Evolutionary conservation across 1,140 invertebrate species (phyloP).

Genomic region (Conus betulinus): DNA sequence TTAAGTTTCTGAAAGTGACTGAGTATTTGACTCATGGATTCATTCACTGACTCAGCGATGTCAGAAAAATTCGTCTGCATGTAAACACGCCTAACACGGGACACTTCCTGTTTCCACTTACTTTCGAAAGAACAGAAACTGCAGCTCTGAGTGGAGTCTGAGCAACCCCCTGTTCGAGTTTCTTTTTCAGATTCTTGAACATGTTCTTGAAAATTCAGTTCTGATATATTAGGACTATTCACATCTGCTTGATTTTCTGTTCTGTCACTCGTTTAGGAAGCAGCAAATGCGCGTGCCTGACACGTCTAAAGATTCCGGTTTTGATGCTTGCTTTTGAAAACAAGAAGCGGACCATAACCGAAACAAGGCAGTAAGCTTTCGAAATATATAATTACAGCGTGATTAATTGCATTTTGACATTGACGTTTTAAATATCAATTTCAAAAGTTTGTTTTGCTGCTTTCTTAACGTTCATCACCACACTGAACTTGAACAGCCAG

Average conservation of each 20-base stretch:
- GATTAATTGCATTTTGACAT: neutral
- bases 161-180: slow-evolving; percentile 67
- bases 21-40: too few species aligned
- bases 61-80: slow-evolving; percentile 12
- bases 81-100: neutral
- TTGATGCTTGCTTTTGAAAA: neutral
- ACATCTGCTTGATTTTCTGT: slow-evolving; percentile 5
- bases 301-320: slow-evolving; percentile 39
- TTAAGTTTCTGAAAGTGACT: too few species aligned
- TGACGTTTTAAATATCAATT: too few species aligned
- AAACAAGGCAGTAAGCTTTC: neutral
- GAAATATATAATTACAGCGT: neutral
- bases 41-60: neutral
- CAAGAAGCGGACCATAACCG: neutral
- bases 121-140: slow-evolving; percentile 59
- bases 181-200: slow-evolving; percentile 71
- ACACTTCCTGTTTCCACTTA: slow-evolving; percentile 39
- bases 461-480: too few species aligned
- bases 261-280: neutral
- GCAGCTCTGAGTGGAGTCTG: slow-evolving; percentile 65
- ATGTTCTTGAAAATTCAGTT: slow-evolving; percentile 39
- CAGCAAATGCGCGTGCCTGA: slow-evolving; percentile 40
- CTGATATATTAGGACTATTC: neutral
- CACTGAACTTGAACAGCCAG: too few species aligned
- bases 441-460: too few species aligned